phyloP scores from a whole-genome alignment of 2,113 vertebrate genomes.

The Lycaon pictus region DNA sequence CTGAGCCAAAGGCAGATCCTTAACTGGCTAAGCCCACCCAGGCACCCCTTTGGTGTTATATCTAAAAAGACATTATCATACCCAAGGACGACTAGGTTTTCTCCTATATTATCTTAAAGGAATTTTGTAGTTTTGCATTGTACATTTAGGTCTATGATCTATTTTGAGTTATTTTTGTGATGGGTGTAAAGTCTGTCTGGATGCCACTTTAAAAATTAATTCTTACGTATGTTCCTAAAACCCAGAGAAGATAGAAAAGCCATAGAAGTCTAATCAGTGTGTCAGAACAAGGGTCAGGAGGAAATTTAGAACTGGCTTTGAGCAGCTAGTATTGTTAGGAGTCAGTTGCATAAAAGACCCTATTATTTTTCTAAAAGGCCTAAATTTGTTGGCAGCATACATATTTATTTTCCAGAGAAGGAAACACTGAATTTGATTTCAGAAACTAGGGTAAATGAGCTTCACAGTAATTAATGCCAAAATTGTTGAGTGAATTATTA shows the following conservation, averaged over 20 bases:
- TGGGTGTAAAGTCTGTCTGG: not conserved
- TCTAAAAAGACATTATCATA: too few species aligned
- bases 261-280: not conserved
- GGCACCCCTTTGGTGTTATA: too few species aligned
- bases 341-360: not conserved
- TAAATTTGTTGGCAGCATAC: not conserved
- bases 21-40: too few species aligned
- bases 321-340: not conserved
- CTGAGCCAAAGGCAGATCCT: too few species aligned
- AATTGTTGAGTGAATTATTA: not conserved
- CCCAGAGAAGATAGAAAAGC: not conserved
- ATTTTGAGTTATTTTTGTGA: not conserved
- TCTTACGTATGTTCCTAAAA: not conserved
- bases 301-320: not conserved
- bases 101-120: too few species aligned
- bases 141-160: too few species aligned
- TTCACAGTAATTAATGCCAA: not conserved
- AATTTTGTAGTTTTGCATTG: too few species aligned
- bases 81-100: too few species aligned
- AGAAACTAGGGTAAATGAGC: not conserved
- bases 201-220: constrained; percentile 18
- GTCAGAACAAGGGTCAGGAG: not conserved
- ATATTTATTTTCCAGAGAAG: not conserved
- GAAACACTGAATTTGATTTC: not conserved
- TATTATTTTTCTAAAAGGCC: not conserved